Base-by-base conservation (phyloP, 2,888 invertebrate genomes). In the Neocrepidodera transversa region DNA sequence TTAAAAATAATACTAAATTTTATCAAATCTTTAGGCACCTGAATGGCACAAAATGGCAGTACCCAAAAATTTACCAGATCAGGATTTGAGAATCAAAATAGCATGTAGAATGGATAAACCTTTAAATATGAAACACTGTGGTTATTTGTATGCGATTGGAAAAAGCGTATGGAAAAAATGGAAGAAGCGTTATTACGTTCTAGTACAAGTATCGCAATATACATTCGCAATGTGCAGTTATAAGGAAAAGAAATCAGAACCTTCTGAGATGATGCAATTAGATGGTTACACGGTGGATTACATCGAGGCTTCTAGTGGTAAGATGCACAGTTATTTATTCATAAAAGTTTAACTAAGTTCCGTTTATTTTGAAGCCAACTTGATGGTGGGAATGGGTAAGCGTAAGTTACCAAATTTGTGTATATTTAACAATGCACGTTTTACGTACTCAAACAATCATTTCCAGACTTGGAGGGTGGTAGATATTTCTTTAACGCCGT, bases 171-270 rank as follows among this genome's bases (percentile, higher is more conserved):
- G 99, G 98, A 96, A 98, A 77, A 99, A 98, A 79, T 99, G 98
- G 97, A 99, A 99, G 83, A 93, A 95, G 74, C 86, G 99, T 57
- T 99, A 98, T 81, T 97, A 93, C 86, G 97, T 98, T 66, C 84
- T 99, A 67, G 98, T 99, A 45, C 98, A 99, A 86, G 97, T 98
- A 40, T 97, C 97, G 63, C 99, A 99, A 83, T 99, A 99, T 82
- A 98, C 98, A 32, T 99, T 99, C 83, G 98, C 99, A 40, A 93
- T 99, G 89, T 99, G 99, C 83, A 97, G 96, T 73, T 99, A 98
- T 80, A 93, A 97, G 80, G 97, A 99, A 81, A 98, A 97, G 85
- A 98, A 98, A 82, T 93, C 95, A 17, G 98, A 99, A 80, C 99
- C 99, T 10, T 95, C 97, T 18, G 99, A 99, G 83, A 97, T 99